Base-by-base conservation (phyloP, 2,113 vertebrate species). In the Psilopogon haemacephalus region DNA sequence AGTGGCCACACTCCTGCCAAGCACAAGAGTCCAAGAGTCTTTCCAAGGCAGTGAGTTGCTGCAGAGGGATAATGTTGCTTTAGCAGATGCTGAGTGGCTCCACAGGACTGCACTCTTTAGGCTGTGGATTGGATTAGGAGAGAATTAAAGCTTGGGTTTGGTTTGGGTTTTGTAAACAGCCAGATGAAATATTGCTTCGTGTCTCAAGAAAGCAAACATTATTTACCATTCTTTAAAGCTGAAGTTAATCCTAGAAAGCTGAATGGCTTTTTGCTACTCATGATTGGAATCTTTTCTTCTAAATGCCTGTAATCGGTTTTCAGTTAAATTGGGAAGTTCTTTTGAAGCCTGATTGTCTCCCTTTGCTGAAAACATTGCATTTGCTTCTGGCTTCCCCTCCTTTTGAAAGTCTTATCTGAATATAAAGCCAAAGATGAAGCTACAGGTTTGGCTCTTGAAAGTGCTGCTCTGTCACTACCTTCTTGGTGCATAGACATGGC, bases 351-450 rank as follows among this genome's bases (percentile, higher is more conserved):
- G 85, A 15, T 56, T 3, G 1, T 77, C 69, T 75, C 15, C 12
- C 85, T 40, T 78, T 42, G 37, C 24, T 70, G 28, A 64, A 94
- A 81, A 74, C 58, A 78, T 6, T 72, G 18, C 40, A 21, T 90
- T 85, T 85, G 23, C 50, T 80, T 83, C n/a, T 86, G 75, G 26
- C 84, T 85, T 85, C 93, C 60, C 32, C 56, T 84, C 16, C 48
- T 86, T 95, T 85, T 81, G 88, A 90, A 95, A 90, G 15, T 15
- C 27, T 4, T 63, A 32, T 76, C 95, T 40, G 76, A 84, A 85
- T 67, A 84, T 11, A 83, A 90, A 89, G 55, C 82, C 30, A 65
- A 86, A 85, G 64, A 93, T 40, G 74, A 86, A 87, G 83, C 63
- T 70, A 54, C 21, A 56, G 74, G 6, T 30, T 87, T 86, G 89